Base-by-base conservation (phyloP, 2,888 invertebrate genomes). In the Heliconius hortense region DNA sequence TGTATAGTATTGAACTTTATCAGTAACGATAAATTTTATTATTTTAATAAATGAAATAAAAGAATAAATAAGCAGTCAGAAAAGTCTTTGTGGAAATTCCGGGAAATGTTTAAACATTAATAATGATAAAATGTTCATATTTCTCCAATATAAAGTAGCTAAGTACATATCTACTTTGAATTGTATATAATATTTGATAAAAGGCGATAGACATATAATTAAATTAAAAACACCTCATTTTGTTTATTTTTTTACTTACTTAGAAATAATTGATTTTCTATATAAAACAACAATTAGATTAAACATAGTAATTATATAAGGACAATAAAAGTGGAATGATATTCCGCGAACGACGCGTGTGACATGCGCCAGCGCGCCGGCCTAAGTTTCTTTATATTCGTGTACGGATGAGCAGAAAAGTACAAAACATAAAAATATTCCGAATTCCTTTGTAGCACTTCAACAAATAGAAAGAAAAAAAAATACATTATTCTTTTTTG, bases 321-420 rank as follows among this genome's bases (percentile, higher is more conserved):
- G 82, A 82, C 77, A 80, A 78, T 79, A 78, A 70, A 76, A 76
- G 80, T 80, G 87, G 88, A 11, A 90, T 89, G 88, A 90, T 88
- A 85, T 90, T 91, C 91, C 81, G 82, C 83, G 90, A 90, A 91
- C 82, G 77, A 85, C 85, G 88, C 88, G 88, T 89, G 90, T 89
- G 85, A 90, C 90, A 88, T 89, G 89, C 87, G 86, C 88, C 85
- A 81, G 82, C 89, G 53, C 43, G 18, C 18, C 59, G 89, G 89
- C 85, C 79, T 85, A 89, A 89, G 80, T 83, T 84, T 84, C 86
- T 85, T 83, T 83, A 82, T 84, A 79, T 80, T 79, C 77, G 68
- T 64, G 86, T 85, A 88, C 85, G 84, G 78, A 76, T 81, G 79
- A n/a, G 74, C 53, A 78, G 24, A 76, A 64, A 79, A 80, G 68